Percentiles rank a stretch among this genome's conserved stretches.
phyloP scores from a whole-genome alignment of 2,113 vertebrate species.

The Mormoops blainvillei region DNA sequence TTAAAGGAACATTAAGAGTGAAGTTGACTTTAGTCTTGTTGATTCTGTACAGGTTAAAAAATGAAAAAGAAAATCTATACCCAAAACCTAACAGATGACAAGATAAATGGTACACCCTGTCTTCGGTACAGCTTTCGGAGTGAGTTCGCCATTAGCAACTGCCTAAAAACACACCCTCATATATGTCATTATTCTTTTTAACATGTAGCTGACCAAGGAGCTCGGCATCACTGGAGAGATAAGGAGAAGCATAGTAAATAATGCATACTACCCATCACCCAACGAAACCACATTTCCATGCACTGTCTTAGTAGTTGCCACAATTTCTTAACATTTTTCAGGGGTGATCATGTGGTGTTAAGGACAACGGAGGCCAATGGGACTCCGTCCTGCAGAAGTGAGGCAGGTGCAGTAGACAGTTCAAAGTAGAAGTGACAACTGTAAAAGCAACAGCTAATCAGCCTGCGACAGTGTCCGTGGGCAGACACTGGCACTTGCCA shows the following conservation, averaged over 20 bases:
- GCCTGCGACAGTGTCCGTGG: not conserved
- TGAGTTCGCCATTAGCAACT: not conserved
- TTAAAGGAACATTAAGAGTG: not conserved
- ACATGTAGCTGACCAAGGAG: not conserved
- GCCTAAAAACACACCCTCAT: not conserved
- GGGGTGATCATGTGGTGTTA: not conserved
- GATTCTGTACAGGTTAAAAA: not conserved
- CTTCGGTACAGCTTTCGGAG: not conserved
- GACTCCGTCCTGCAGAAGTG: not conserved
- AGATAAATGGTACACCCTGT: not conserved
- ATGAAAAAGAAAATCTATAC: not conserved
- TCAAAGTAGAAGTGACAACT: slow-evolving; percentile 22
- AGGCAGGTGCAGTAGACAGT: not conserved
- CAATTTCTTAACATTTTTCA: slow-evolving; percentile 15
- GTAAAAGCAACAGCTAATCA: slow-evolving; percentile 17
- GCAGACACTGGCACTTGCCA: not conserved
- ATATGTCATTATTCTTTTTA: slow-evolving; percentile 9
- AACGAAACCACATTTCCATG: not conserved
- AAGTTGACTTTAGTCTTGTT: not conserved
- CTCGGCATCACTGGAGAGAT: not conserved
- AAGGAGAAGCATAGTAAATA: not conserved
- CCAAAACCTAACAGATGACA: not conserved
- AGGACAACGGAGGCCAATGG: not conserved
- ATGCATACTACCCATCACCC: not conserved
- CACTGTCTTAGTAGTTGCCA: slow-evolving; percentile 32